A percentile compares a stretch with the other conserved stretches of the same genome.
These are phyloP conservation scores for Drosophila biarmipes DNA, from an alignment of 1,140 invertebrate species.

Conservation along the genomic window DNA sequence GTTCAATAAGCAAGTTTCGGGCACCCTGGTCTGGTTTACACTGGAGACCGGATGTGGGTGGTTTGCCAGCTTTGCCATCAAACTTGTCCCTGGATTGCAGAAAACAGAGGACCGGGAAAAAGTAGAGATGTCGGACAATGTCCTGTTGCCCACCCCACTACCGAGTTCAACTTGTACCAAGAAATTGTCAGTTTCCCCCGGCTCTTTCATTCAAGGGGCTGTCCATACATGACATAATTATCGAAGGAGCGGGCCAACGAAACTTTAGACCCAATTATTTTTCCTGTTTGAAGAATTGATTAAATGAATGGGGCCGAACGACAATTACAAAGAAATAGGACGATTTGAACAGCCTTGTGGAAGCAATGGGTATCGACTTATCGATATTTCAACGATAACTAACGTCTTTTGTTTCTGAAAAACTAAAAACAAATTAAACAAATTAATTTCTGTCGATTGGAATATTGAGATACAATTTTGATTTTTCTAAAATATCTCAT, in stretches of 20 bases:
- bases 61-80: conserved; percentile 1
- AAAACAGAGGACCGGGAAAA: not conserved
- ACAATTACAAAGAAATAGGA: not conserved
- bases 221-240: not conserved
- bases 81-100: conserved; percentile 2
- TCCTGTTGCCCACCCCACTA: not conserved
- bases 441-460: too few species aligned
- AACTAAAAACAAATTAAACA: too few species aligned
- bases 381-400: not conserved
- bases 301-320: not conserved
- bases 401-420: too few species aligned
- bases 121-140: conserved; percentile 1
- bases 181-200: not conserved
- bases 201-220: not conserved
- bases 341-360: too few species aligned
- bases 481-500: too few species aligned
- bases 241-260: not conserved
- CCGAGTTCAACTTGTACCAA: not conserved
- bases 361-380: not conserved
- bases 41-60: conserved; percentile 42
- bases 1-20: conserved; percentile 16
- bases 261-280: not conserved
- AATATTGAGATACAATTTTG: too few species aligned
- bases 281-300: conserved; percentile 3
- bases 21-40: conserved; percentile 23